These are phyloP conservation scores for Reticulitermes lucifugus DNA, from an alignment of 2,888 invertebrate species.

Conservation along the genomic window DNA sequence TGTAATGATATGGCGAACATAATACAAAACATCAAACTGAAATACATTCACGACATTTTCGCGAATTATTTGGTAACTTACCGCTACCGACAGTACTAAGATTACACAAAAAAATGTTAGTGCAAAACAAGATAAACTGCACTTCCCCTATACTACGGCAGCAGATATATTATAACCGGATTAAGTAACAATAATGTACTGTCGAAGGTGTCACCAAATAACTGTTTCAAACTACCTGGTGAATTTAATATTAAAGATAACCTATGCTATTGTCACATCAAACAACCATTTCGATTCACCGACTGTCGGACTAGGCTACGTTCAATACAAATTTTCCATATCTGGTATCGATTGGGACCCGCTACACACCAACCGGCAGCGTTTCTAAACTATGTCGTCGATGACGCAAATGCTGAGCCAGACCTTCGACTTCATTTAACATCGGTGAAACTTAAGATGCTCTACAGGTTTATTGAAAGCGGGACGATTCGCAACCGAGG, in stretches of 20 bases:
- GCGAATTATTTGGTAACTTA: neutral
- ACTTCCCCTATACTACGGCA: neutral
- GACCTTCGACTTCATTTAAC: neutral
- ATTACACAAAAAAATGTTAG: neutral
- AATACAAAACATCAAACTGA: neutral
- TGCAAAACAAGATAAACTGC: neutral
- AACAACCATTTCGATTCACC: neutral
- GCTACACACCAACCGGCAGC: neutral
- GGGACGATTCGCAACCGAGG: neutral
- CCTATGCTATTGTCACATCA: neutral
- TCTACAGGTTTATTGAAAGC: neutral
- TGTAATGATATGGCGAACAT: neutral
- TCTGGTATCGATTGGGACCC: slow-evolving; percentile 17
- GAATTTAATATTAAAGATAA: neutral
- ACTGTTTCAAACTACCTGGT: neutral
- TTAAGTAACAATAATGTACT: neutral
- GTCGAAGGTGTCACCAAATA: neutral
- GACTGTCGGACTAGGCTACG: neutral
- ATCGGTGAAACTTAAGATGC: no score
- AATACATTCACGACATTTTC: neutral
- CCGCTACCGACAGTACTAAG: neutral
- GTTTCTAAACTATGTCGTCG: neutral
- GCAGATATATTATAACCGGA: neutral
- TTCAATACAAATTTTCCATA: slow-evolving; percentile 1
- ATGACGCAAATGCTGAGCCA: neutral